phyloP scores from a whole-genome alignment of 2,113 vertebrate species.

The Colinus virginianus region DNA sequence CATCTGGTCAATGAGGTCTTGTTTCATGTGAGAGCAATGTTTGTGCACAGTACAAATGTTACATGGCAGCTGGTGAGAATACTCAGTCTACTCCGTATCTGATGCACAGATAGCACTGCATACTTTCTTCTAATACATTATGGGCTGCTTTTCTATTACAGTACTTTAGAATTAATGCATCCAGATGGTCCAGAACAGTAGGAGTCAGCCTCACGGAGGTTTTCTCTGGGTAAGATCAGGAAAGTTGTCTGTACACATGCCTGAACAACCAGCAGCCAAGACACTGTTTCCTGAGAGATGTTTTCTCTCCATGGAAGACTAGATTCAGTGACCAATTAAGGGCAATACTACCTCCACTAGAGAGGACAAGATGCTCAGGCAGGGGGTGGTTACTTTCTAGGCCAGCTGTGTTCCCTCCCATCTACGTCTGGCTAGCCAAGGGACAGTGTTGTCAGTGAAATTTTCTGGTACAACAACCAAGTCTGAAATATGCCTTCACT shows the following conservation, averaged over 20 bases:
- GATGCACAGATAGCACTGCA: background rate
- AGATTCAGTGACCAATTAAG: background rate
- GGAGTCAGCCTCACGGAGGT: background rate
- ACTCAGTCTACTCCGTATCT: background rate
- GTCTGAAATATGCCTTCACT: background rate
- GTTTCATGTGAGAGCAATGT: background rate
- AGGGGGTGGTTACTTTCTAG: background rate
- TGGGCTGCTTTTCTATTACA: background rate
- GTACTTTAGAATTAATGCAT: background rate
- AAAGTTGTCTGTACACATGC: background rate
- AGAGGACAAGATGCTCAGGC: background rate
- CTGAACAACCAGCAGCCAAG: background rate
- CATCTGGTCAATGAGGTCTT: background rate
- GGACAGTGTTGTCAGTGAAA: background rate
- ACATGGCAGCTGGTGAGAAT: background rate
- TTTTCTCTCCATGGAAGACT: background rate
- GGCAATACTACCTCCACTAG: background rate
- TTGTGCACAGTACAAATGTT: background rate
- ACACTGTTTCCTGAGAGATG: background rate
- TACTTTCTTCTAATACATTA: background rate
- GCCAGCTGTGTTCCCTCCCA: background rate
- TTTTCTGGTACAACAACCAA: background rate
- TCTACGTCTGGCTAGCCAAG: background rate
- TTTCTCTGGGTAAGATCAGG: background rate
- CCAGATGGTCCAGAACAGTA: conserved; percentile 61